These are phyloP conservation scores for Bicyclus anynana DNA, from an alignment of 1,140 invertebrate species.

Conservation along the genomic window DNA sequence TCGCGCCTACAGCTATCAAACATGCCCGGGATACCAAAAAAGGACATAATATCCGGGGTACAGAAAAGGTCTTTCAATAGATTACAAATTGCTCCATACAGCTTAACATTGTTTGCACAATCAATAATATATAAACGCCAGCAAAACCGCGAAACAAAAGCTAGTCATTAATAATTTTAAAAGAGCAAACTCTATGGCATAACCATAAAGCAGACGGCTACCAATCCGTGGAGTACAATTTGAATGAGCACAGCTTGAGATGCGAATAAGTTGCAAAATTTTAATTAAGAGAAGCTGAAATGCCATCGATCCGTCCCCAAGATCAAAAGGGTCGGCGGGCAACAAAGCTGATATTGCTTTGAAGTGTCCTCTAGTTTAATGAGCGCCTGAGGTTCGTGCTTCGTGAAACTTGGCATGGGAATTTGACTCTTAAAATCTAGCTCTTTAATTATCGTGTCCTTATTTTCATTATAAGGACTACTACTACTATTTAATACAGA, in stretches of 20 bases:
- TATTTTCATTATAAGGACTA: background rate
- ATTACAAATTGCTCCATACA: no score
- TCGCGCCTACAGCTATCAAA: no score
- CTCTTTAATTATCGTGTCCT: background rate
- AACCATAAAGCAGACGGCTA: background rate
- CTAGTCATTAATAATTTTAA: no score
- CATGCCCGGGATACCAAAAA: no score
- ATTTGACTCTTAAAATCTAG: slow-evolving; percentile 20
- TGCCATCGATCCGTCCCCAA: slow-evolving; percentile 41
- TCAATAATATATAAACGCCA: no score
- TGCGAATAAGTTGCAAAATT: slow-evolving; percentile 35
- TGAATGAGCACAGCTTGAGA: slow-evolving; percentile 9
- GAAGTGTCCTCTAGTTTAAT: slow-evolving; percentile 43
- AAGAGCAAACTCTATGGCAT: background rate
- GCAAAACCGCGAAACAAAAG: no score
- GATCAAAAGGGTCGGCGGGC: slow-evolving; percentile 35
- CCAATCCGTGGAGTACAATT: background rate
- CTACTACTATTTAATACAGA: no score
- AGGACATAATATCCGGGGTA: no score
- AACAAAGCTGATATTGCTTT: slow-evolving; percentile 52
- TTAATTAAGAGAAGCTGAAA: slow-evolving; percentile 51
- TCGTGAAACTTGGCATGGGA: slow-evolving; percentile 19
- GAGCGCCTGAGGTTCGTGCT: slow-evolving; percentile 20
- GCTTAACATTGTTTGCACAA: no score
- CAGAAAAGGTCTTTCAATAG: no score